Percentiles rank a stretch among this genome's conserved stretches.
Conservation (phyloP, 2,797 vertebrate species). For the Chiloscyllium punctatum region DNA sequence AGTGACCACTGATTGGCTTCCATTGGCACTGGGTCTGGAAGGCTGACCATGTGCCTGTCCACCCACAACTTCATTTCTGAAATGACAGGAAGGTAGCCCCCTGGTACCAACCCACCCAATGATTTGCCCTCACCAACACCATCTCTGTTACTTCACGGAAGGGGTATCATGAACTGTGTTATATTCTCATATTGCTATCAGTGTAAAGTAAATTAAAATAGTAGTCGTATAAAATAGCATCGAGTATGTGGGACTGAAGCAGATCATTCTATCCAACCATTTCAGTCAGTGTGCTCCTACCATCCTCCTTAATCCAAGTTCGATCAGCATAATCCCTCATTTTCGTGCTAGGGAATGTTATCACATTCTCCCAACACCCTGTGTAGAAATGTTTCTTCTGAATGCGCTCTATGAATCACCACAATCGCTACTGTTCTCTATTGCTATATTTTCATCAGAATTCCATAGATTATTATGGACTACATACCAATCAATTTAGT, state of each 20-base stretch:
- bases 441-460: not conserved
- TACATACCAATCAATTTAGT: not conserved
- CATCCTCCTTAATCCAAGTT: not conserved
- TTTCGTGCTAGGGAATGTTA: not conserved
- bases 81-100: too few species aligned
- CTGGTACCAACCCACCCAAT: too few species aligned
- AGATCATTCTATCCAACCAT: not conserved
- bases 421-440: not conserved
- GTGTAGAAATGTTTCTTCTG: not conserved
- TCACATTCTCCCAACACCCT: not conserved
- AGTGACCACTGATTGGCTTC: too few species aligned
- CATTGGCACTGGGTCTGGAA: too few species aligned
- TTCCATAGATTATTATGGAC: not conserved
- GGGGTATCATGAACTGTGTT: not conserved
- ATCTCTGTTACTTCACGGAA: too few species aligned
- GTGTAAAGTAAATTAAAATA: not conserved
- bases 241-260: not conserved
- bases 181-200: not conserved
- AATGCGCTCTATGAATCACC: not conserved
- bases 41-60: too few species aligned
- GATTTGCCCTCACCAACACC: too few species aligned
- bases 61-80: too few species aligned
- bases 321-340: not conserved
- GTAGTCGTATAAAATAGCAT: not conserved
- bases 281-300: not conserved